Conservation (phyloP, 2,113 vertebrate genomes). For the Eptesicus fuscus region DNA sequence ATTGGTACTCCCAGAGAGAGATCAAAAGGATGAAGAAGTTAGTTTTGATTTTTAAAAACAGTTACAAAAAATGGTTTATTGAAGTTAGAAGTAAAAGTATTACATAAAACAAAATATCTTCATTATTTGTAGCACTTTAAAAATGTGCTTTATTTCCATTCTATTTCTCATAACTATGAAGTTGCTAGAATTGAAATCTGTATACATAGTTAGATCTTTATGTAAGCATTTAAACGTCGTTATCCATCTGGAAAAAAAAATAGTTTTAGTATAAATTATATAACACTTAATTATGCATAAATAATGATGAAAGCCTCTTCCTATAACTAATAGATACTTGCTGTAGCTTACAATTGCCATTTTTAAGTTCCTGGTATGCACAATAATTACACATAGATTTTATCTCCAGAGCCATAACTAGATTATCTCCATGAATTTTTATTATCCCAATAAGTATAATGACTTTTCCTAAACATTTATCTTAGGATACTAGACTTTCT, state of each 20-base stretch:
- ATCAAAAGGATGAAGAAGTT: slow-evolving; percentile 24
- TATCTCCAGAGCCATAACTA: not conserved
- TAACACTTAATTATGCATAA: not conserved
- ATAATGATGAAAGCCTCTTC: not conserved
- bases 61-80: not conserved
- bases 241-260: slow-evolving; percentile 20
- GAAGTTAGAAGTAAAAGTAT: slow-evolving; percentile 13
- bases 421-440: slow-evolving; percentile 3
- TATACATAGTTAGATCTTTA: not conserved
- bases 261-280: not conserved
- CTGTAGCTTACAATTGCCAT: not conserved
- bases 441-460: not conserved
- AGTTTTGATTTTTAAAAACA: slow-evolving; percentile 9
- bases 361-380: not conserved
- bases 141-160: slow-evolving; percentile 20
- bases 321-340: slow-evolving; percentile 14
- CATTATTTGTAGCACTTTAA: slow-evolving; percentile 7
- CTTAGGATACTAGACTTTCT: slow-evolving; percentile 35
- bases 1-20: not conserved
- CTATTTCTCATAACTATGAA: not conserved
- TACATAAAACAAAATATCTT: not conserved
- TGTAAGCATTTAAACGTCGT: slow-evolving; percentile 25
- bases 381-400: slow-evolving; percentile 28
- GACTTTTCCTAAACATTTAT: slow-evolving; percentile 39
- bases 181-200: not conserved